Percentiles rank a stretch among this genome's conserved stretches.
Conservation (phyloP, 2,888 invertebrate species). For the Leptodirus hochenwartii region DNA sequence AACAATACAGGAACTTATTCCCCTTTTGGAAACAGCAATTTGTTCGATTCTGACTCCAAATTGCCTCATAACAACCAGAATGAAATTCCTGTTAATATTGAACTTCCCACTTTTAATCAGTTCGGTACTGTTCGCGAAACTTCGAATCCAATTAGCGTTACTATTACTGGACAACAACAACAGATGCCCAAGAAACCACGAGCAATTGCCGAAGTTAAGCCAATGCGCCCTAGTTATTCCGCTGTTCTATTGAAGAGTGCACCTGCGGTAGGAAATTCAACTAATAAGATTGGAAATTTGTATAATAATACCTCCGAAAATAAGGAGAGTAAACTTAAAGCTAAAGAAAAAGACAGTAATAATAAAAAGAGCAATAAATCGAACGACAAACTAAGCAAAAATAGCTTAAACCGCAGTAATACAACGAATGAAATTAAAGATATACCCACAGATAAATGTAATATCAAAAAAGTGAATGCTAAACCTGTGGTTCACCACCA, state of each 20-base stretch:
- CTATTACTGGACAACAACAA: no score
- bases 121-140: constrained; percentile 16
- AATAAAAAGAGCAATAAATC: constrained; percentile 26
- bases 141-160: no score
- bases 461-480: constrained; percentile 9
- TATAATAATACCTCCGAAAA: constrained; percentile 21
- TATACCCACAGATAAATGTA: constrained; percentile 16
- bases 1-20: constrained; percentile 55
- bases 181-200: constrained; percentile 41
- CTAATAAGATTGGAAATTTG: constrained; percentile 21
- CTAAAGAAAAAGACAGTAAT: constrained; percentile 25
- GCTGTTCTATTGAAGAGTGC: constrained; percentile 59
- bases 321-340: constrained; percentile 10
- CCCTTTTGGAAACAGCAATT: constrained; percentile 47
- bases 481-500: constrained; percentile 16
- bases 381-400: constrained; percentile 24
- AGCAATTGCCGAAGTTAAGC: constrained; percentile 70
- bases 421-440: constrained; percentile 33
- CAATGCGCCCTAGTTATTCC: constrained; percentile 73
- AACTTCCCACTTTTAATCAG: background rate
- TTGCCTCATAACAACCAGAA: background rate
- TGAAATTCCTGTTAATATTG: background rate
- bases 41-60: constrained; percentile 21
- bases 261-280: no score
- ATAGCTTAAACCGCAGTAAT: constrained; percentile 30